Conservation (phyloP, 35 echinoderm and acorn worm species). For the Patiria miniata region DNA sequence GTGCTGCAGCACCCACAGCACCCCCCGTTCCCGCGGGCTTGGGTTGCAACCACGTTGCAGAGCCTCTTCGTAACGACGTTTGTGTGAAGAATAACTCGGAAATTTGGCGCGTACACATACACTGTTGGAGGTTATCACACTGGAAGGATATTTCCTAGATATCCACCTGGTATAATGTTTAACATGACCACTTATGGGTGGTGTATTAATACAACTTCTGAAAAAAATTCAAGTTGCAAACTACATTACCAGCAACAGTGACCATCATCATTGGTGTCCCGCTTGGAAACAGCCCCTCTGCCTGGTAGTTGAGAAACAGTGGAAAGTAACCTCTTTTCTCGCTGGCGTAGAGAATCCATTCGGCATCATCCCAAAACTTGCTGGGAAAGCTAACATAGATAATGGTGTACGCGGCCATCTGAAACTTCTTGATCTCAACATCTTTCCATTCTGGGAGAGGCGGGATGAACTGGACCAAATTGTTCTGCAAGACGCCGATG, state of each 20-base stretch:
- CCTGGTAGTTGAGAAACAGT: conserved; percentile 39
- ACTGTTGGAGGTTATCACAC: no score
- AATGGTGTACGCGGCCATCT: conserved; percentile 34
- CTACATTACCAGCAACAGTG: conserved; percentile 11
- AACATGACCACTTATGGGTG: no score
- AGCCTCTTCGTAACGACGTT: no score
- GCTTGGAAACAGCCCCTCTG: conserved; percentile 21
- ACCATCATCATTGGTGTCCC: conserved; percentile 34
- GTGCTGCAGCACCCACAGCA: no score
- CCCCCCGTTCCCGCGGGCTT: no score
- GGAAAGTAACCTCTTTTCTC: conserved; percentile 48
- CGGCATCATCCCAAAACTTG: conserved; percentile 52
- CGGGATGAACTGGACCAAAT: conserved; percentile 33
- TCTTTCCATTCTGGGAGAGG: conserved; percentile 48
- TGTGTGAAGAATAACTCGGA: no score
- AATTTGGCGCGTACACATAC: no score
- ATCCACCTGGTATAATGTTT: no score
- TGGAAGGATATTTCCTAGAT: no score
- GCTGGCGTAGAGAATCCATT: conserved; percentile 46
- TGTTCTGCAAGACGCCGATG: conserved; percentile 49
- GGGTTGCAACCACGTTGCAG: no score
- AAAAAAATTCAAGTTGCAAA: neutral
- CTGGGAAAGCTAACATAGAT: conserved; percentile 46
- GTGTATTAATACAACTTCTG: no score
- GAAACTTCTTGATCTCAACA: conserved; percentile 31